Evolutionary conservation across 2,888 invertebrate genomes (phyloP).

Genomic region (Noctua janthe): DNA sequence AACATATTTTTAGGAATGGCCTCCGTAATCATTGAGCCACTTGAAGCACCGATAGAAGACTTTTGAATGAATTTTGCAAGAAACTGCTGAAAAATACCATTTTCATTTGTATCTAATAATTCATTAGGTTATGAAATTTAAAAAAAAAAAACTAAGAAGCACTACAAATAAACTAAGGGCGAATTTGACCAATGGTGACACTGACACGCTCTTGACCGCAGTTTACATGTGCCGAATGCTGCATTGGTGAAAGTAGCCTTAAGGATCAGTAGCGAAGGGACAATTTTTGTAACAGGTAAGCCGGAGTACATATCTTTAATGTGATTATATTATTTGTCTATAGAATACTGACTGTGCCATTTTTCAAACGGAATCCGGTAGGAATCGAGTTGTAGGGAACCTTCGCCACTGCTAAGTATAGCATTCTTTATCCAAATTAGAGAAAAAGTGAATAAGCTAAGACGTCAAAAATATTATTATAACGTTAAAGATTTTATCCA

Average conservation of each 20-base stretch:
- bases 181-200: background rate
- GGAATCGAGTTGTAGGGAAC: too few species aligned
- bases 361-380: too few species aligned
- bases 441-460: background rate
- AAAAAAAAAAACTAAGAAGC: too few species aligned
- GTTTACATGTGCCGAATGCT: background rate
- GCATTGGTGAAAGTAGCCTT: too few species aligned
- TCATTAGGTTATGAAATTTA: too few species aligned
- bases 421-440: background rate
- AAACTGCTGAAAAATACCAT: background rate
- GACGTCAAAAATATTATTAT: background rate
- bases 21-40: constrained; percentile 1
- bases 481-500: background rate
- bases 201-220: background rate
- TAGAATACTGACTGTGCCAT: too few species aligned
- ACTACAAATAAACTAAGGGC: too few species aligned
- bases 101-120: background rate
- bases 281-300: too few species aligned
- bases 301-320: too few species aligned
- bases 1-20: constrained; percentile 41
- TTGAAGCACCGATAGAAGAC: constrained; percentile 4
- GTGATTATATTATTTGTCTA: too few species aligned
- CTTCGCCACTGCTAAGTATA: too few species aligned
- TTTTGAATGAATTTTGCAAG: background rate
- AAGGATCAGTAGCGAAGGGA: too few species aligned